Base-by-base conservation (phyloP, 2,888 invertebrate species). In the Acronicta aceris region DNA sequence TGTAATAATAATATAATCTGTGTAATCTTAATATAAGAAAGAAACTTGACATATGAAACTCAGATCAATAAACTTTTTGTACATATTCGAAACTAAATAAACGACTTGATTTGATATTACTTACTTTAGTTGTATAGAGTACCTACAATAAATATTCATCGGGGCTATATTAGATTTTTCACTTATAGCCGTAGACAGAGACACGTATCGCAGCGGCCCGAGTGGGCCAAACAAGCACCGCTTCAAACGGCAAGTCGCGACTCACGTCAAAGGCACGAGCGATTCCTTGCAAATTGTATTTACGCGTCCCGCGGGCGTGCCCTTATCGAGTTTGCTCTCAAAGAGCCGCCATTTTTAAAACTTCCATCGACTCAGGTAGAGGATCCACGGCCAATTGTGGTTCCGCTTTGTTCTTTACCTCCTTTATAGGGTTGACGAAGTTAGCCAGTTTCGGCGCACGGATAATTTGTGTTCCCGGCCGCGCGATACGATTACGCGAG, bases 311-410 rank as follows among this genome's bases (percentile, higher is more conserved):
- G 88, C 89, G 90, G 91, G 92, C 88, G 83, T 77, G 81, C 83
- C 86, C 86, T 92, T 91, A 94, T 94, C 87, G 93, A 93, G 88
- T 94, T 93, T 88, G 63, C 85, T 86, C 84, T 93, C 93, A 93
- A 93, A 94, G 93, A 93, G 90, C 90, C 86, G 91, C 91, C 92
- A 92, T 93, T 93, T 93, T 93, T 92, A 91, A 93, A 93, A 92
- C 84, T 92, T 92, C 88, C 86, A 89, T 87, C 87, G 87, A 89
- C 85, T 85, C 90, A 92, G 91, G 92, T 92, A 91, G 85, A 79
- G 69, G 79, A 78, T 81, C 82, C 86, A 84, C 86, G 85, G 85
- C 90, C 92, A 92, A 93, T 93, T 94, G 94, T 92, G 94, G 94
- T 90, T 81, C 85, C 89, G 88, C 93, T 93, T 93, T 94, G 94